These are phyloP conservation scores for Drosophila paulistorum DNA, from an alignment of 1,140 invertebrate genomes.

Conservation along the genomic window DNA sequence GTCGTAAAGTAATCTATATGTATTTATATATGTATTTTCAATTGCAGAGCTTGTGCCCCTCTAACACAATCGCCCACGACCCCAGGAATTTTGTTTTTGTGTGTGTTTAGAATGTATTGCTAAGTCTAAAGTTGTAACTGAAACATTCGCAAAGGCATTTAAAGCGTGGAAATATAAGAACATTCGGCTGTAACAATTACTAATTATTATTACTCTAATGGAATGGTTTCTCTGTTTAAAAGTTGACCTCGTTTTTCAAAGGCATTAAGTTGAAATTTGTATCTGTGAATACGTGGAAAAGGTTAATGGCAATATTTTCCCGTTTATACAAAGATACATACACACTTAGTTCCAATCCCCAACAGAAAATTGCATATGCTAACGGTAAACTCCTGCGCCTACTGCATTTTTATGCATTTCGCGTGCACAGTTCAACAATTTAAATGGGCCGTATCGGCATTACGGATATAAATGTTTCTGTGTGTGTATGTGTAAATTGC, in stretches of 20 bases:
- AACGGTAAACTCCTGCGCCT: constrained; percentile 62
- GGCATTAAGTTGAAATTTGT: neutral
- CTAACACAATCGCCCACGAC: constrained; percentile 26
- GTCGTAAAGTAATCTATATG: neutral
- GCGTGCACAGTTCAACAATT: constrained; percentile 61
- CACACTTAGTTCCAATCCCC: constrained; percentile 11
- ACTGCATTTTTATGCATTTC: constrained; percentile 64
- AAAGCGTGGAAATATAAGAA: constrained; percentile 74
- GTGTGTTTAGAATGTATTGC: constrained; percentile 49
- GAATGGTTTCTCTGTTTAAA: neutral
- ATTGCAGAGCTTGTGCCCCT: constrained; percentile 45
- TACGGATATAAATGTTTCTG: constrained; percentile 50
- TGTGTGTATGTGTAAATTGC: constrained; percentile 49
- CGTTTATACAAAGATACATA: neutral
- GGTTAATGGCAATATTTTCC: constrained; percentile 3
- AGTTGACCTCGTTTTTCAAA: neutral
- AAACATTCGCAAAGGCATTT: constrained; percentile 76
- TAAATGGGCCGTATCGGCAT: constrained; percentile 70
- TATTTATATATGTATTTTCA: neutral
- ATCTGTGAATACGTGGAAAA: neutral
- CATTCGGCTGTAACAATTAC: constrained; percentile 57
- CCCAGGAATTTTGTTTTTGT: constrained; percentile 48
- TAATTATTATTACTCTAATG: constrained; percentile 13
- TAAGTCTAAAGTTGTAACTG: constrained; percentile 60
- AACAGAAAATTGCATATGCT: constrained; percentile 47